Conservation (phyloP, 2,888 invertebrate genomes). For the Gasteruption jaculator region DNA sequence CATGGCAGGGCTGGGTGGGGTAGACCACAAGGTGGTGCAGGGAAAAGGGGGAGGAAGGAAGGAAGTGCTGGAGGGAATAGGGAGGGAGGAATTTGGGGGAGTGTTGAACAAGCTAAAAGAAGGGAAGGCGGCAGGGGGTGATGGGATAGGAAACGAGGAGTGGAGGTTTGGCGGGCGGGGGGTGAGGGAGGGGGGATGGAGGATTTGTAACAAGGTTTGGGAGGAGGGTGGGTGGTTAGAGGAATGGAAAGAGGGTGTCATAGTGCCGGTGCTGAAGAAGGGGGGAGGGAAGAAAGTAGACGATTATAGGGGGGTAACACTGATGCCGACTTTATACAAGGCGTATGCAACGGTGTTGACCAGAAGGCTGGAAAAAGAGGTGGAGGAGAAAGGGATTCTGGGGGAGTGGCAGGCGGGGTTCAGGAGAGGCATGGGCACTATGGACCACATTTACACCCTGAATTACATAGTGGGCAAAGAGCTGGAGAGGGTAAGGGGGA, state of each 20-base stretch:
- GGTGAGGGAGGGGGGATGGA: no score
- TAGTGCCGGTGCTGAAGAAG: not conserved
- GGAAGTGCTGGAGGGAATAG: no score
- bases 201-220: not conserved
- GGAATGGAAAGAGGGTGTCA: not conserved
- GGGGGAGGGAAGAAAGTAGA: constrained; percentile 8
- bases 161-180: no score
- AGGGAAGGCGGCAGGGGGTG: no score
- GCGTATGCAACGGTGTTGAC: constrained; percentile 1
- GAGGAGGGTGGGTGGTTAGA: not conserved
- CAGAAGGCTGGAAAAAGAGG: constrained; percentile 6
- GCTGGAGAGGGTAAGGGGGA: constrained; percentile 1
- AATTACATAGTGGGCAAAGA: not conserved
- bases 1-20: not conserved
- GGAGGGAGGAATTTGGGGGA: no score
- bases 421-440: constrained; percentile 7
- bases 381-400: constrained; percentile 10
- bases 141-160: no score
- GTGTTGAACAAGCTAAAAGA: no score
- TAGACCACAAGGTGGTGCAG: not conserved
- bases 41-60: constrained; percentile 6
- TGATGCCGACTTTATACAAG: constrained; percentile 10
- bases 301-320: not conserved
- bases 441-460: constrained; percentile 8
- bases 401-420: constrained; percentile 9